Percentiles rank a stretch among this genome's conserved stretches.
These are phyloP conservation scores for Sebastes fasciatus DNA, from an alignment of 2,113 vertebrate genomes.

Conservation along the genomic window DNA sequence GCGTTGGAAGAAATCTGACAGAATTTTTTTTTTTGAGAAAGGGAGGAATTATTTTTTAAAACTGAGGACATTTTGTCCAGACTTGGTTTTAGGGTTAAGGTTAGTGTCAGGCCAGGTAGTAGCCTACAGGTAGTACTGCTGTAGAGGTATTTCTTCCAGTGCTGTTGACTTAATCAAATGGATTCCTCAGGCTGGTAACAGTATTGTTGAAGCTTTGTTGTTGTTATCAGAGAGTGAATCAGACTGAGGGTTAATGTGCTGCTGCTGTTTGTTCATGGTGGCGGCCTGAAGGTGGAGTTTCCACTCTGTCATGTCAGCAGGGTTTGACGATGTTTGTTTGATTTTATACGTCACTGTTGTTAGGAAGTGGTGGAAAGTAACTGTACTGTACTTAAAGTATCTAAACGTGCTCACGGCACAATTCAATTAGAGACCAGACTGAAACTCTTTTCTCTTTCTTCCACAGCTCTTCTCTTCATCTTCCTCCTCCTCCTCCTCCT, in stretches of 20 bases:
- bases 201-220: not conserved
- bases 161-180: not conserved
- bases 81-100: not conserved
- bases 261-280: conserved; percentile 73
- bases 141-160: not conserved
- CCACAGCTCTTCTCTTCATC: conserved; percentile 31
- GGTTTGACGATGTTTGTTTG: conserved; percentile 22
- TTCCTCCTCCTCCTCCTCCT: conserved; percentile 7
- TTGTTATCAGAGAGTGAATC: conserved; percentile 39
- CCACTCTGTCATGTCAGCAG: conserved; percentile 8
- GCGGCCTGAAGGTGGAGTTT: conserved; percentile 43
- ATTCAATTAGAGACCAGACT: not conserved
- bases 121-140: not conserved
- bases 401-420: too few relatives aligned
- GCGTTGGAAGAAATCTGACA: not conserved
- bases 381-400: not conserved
- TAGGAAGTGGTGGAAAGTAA: not conserved
- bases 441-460: not conserved
- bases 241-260: not conserved
- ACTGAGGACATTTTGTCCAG: not conserved
- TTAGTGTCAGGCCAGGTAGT: not conserved
- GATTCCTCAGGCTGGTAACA: not conserved
- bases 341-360: conserved; percentile 9
- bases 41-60: too few relatives aligned
- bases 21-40: not conserved